Evolutionary conservation across 1,140 invertebrate genomes (phyloP), one percentile per base, ranked within the genome.

Genomic region (Hormaphis cornu): DNA sequence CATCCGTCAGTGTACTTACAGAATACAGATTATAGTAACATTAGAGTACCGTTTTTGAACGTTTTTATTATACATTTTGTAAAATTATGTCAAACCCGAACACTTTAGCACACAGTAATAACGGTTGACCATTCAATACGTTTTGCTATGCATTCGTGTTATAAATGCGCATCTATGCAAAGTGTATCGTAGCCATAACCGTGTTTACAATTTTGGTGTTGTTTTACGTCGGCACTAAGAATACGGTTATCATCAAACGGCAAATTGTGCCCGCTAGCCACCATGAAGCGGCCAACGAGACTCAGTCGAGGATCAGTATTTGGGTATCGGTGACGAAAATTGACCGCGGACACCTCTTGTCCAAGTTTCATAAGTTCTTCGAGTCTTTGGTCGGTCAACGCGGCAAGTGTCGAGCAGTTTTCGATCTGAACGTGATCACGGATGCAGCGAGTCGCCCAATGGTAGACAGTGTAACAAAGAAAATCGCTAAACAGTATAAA

Each of bases 261-360:
- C 46, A 63, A 63, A 14, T 20, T 28, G 7, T 46, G 28, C 20
- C 26, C 22, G 9, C 26, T 7, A 46, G n/a, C n/a, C n/a, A 33
- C n/a, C 4, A 33, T 46, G 59, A 33, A 24, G n/a, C 16, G 2
- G 8, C 24, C 10, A n/a, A 48, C 9, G 33, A 48, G 12, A 4
- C 42, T 3, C 24, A 63, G n/a, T 20, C 59, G 1, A 63, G 33
- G 18, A 10, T 66, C 22, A 66, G 61, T 18, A 66, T 66, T 33
- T 66, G 61, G 61, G 24, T 66, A 35, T 48, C 61, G 18, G 61
- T 66, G 42, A 66, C 61, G 6, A 66, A 66, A 35, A 33, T 66
- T 9, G n/a, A 8, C 16, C 44, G 18, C 0, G 61, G 61, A 10
- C 44, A 66, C 18, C 22, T 66, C 6, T 66, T 66, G 18, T 8